Evolutionary conservation across 2,113 vertebrate species (phyloP).

Genomic region (Pituophis catenifer): DNA sequence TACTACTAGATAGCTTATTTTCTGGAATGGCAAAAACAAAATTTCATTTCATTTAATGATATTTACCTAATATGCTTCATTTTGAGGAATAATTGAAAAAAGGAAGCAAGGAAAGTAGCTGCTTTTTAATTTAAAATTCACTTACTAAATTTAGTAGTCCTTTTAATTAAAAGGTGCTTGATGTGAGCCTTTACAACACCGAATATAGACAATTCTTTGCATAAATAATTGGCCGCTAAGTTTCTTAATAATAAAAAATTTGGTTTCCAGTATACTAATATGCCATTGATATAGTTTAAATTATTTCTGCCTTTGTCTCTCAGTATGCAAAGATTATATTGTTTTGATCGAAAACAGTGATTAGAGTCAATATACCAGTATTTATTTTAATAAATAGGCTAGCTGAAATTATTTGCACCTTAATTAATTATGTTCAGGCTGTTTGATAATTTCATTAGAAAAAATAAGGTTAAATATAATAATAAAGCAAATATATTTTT

Average conservation of each 20-base stretch:
- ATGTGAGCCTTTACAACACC: slow-evolving; percentile 8
- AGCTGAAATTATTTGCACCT: neutral
- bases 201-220: slow-evolving; percentile 22
- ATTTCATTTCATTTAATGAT: neutral
- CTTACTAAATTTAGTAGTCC: neutral
- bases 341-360: neutral
- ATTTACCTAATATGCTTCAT: neutral
- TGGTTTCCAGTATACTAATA: slow-evolving; percentile 11
- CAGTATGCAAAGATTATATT: neutral
- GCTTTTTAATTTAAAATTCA: neutral
- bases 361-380: neutral
- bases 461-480: neutral
- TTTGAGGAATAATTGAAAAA: slow-evolving; percentile 4
- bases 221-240: slow-evolving; percentile 37
- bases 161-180: neutral
- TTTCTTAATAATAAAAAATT: slow-evolving; percentile 28
- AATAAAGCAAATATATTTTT: neutral
- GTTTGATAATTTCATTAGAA: neutral
- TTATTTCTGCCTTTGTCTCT: neutral
- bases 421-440: neutral
- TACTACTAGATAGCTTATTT: slow-evolving; percentile 14
- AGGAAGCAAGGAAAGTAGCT: neutral
- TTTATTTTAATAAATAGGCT: neutral
- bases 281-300: neutral
- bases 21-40: neutral